These are phyloP conservation scores for Metaphire vulgaris DNA, from an alignment of 1,140 invertebrate species.

Conservation along the genomic window DNA sequence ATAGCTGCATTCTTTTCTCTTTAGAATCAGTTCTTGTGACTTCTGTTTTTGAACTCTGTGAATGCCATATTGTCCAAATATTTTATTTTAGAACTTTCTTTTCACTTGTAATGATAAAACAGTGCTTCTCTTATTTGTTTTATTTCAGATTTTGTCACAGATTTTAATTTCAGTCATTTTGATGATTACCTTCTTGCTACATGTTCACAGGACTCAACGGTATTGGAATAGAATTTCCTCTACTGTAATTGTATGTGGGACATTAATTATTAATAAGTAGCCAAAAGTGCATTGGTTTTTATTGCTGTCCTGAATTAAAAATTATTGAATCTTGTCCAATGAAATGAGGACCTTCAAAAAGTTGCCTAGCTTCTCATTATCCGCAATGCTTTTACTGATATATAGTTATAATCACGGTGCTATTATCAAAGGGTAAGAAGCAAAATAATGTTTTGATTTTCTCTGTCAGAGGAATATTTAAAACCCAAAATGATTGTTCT, in stretches of 20 bases:
- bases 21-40: neutral
- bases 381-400: no score
- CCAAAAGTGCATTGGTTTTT: no score
- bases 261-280: neutral
- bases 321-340: no score
- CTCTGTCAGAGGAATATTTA: no score
- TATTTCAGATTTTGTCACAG: slow-evolving; percentile 82
- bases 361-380: no score
- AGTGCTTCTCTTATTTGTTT: slow-evolving; percentile 50
- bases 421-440: no score
- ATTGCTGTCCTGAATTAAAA: no score
- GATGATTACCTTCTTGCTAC: slow-evolving; percentile 83
- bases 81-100: neutral
- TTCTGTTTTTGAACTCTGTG: neutral
- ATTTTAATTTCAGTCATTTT: slow-evolving; percentile 89
- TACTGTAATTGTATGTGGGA: neutral
- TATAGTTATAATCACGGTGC: no score
- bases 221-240: slow-evolving; percentile 31
- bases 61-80: neutral
- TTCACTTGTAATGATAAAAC: slow-evolving; percentile 10
- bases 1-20: no score
- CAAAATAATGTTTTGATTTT: no score
- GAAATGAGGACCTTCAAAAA: no score
- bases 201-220: slow-evolving; percentile 69
- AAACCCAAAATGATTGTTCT: no score